A percentile compares a stretch with the other conserved stretches of the same genome.
phyloP scores from a whole-genome alignment of 2,888 invertebrate genomes.

The Sialis lutaria region DNA sequence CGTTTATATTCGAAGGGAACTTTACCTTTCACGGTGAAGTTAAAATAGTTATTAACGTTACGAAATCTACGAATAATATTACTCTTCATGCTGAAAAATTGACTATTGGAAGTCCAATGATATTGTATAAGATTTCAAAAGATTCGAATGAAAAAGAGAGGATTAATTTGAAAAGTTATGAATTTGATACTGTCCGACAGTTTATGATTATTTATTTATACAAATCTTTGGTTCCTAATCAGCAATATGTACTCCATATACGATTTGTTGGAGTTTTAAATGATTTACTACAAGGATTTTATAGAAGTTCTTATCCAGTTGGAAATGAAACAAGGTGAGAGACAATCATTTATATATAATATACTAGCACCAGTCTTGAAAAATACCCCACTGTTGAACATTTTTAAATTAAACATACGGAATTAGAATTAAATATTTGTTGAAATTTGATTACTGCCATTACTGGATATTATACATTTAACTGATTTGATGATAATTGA shows the following conservation, averaged over 20 bases:
- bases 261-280: slow-evolving; percentile 54
- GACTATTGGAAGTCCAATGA: slow-evolving; percentile 28
- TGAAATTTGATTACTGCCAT: too few relatives aligned
- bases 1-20: slow-evolving; percentile 54
- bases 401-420: too few relatives aligned
- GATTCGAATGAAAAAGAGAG: neutral
- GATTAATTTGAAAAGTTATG: neutral
- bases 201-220: slow-evolving; percentile 50
- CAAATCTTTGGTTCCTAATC: slow-evolving; percentile 35
- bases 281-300: slow-evolving; percentile 64
- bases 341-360: slow-evolving; percentile 7
- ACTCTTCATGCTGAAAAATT: slow-evolving; percentile 61
- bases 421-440: too few relatives aligned
- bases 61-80: slow-evolving; percentile 43
- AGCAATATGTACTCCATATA: slow-evolving; percentile 48
- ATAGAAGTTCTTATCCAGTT: slow-evolving; percentile 60
- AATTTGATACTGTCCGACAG: slow-evolving; percentile 36
- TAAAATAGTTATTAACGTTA: slow-evolving; percentile 40
- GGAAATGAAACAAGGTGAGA: slow-evolving; percentile 50
- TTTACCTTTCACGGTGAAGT: slow-evolving; percentile 64
- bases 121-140: slow-evolving; percentile 11
- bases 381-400: too few relatives aligned
- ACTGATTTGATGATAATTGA: too few relatives aligned
- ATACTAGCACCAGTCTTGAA: neutral
- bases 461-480: too few relatives aligned